Base-by-base conservation (phyloP, 2,888 invertebrate genomes). In the Ophraella communa region DNA sequence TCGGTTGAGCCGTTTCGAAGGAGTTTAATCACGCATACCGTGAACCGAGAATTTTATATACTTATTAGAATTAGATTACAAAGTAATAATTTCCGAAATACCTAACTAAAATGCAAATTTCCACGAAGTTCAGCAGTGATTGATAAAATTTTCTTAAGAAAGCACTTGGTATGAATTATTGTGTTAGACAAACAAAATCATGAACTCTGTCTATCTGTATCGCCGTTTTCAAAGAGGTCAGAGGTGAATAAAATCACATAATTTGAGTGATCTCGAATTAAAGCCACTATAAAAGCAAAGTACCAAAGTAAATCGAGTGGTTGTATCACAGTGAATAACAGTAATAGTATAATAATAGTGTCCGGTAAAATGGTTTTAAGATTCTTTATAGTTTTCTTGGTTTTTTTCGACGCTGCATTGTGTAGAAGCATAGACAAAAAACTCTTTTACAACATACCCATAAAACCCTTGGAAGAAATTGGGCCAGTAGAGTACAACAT, bases 201-300 rank as follows among this genome's bases (percentile, higher is more conserved):
- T 39, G 39, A 39, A 17, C 39, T 14, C 39, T 39, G 17, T 14
- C 39, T 39, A 39, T 39, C 39, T 39, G 17, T 39, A 39, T 39
- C 3, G 4, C 17, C 14, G 4, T 5, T 39, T 39, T 17, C n/a
- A 39, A 14, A n/a, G 8, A 17, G 49, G 49, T 51, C 49, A 51
- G 27, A 51, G 27, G 49, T 51, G 27, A 51, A 10, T 24, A 51
- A 51, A 51, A 51, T 24, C 27, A 17, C 24, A 23, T 17, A 51
- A 24, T 51, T 51, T 24, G 10, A 27, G 27, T 51, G 49, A 51
- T 24, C 49, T 51, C 49, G 24, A 11, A 27, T 51, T 10, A 27
- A 51, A 14, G n/a, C 10, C 24, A 27, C 49, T 51, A 51, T 51
- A 51, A 51, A 51, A 24, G 17, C 27, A 51, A 17, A 7, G 5